Conservation (phyloP, 2,888 invertebrate genomes). For the Pogonocherus hispidulus region DNA sequence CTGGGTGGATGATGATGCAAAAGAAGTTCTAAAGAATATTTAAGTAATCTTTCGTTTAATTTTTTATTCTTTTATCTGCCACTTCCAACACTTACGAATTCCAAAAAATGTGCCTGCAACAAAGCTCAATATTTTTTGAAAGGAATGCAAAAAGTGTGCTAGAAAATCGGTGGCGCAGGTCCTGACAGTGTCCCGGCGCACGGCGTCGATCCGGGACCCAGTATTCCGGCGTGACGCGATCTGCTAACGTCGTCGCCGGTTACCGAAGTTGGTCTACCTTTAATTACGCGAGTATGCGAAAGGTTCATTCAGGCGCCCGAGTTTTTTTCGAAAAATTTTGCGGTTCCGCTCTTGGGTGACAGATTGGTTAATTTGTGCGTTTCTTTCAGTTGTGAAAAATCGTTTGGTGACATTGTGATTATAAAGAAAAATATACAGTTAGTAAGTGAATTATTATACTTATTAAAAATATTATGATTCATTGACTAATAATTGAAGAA, state of each 20-base stretch:
- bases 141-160: conserved; percentile 66
- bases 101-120: not conserved
- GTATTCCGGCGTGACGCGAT: conserved; percentile 67
- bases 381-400: not conserved
- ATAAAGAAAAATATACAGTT: not conserved
- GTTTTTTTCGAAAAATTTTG: not conserved
- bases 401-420: not conserved
- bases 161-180: conserved; percentile 68
- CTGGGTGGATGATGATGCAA: too few species aligned
- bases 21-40: too few species aligned
- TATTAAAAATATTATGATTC: not conserved
- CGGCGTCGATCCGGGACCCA: conserved; percentile 72
- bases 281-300: conserved; percentile 25
- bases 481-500: too few species aligned
- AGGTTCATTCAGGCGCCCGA: not conserved
- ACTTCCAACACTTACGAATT: too few species aligned
- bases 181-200: conserved; percentile 72
- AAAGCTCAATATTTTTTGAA: not conserved
- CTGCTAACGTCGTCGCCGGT: conserved; percentile 31
- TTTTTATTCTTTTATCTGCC: too few species aligned
- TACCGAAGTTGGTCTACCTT: conserved; percentile 8
- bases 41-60: too few species aligned
- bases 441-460: not conserved
- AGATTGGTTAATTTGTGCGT: conserved; percentile 3
- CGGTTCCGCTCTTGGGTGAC: not conserved